Evolutionary conservation across 2,797 vertebrate species (phyloP).

Genomic region (Echiichthys vipera): DNA sequence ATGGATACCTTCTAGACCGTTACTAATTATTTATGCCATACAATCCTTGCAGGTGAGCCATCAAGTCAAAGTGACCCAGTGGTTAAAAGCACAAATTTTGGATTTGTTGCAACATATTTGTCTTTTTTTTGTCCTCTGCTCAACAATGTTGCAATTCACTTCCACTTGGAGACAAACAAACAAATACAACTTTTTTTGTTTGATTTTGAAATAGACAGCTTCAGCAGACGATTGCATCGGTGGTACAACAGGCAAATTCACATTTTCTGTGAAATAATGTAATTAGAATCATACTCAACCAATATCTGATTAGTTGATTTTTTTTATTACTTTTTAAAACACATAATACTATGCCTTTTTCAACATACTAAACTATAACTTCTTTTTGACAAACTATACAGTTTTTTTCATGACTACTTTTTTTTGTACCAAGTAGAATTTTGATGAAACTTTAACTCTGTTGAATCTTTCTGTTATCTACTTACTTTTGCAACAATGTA

Average conservation of each 20-base stretch:
- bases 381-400: too few relatives aligned
- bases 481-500: too few relatives aligned
- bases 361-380: too few relatives aligned
- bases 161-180: background rate
- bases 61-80: background rate
- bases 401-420: too few relatives aligned
- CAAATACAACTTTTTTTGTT: background rate
- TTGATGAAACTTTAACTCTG: too few relatives aligned
- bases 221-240: background rate
- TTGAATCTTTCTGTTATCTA: too few relatives aligned
- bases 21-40: constrained; percentile 1
- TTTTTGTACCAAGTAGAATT: too few relatives aligned
- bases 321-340: too few relatives aligned
- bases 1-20: background rate
- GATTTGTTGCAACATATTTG: background rate
- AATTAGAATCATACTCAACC: background rate
- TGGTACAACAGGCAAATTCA: background rate
- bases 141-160: background rate
- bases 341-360: too few relatives aligned
- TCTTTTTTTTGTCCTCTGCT: background rate
- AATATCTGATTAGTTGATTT: background rate
- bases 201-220: background rate
- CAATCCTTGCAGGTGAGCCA: background rate
- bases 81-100: background rate
- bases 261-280: background rate